Evolutionary conservation across 2,113 vertebrate species (phyloP), one percentile per base, ranked within the genome.

Genomic region (Oryctolagus cuniculus): DNA sequence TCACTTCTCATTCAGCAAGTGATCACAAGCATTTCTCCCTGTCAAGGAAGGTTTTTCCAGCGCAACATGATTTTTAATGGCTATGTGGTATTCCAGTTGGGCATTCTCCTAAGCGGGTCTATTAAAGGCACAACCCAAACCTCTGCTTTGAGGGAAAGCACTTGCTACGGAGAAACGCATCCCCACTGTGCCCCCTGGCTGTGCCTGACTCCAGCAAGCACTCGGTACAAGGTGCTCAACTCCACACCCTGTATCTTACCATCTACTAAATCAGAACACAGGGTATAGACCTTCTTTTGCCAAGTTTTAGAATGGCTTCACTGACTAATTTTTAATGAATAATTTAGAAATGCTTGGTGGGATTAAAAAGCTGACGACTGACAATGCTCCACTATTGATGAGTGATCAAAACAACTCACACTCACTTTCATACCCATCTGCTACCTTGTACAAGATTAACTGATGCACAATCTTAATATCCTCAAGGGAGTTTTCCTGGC

Each of bases 301-400:
- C 49, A 7, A 9, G 73, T 55, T 63, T 82, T 51, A 8, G 19
- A 66, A 77, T 22, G 69, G 64, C 72, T 89, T 92, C 67, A 36
- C n/a, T n/a, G 21, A 79, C 12, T 85, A 27, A 80, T 63, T 94
- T 95, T 89, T 84, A 89, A 75, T 84, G 15, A 83, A 44, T 58
- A 78, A 80, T 85, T 58, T 58, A 87, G 84, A 97, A 81, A 88
- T 44, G 51, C 13, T 34, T 12, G 3, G 38, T 36, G 38, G 72
- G n/a, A 69, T 83, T 87, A 29, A 82, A 38, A 87, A 91, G 36
- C 58, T 88, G 82, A 51, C 63, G 17, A 78, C 75, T 49, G 82
- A 79, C 58, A 66, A 90, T 44, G n/a, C 25, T 61, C 74, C 53
- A 49, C 74, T 72, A 75, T 0, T 36, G 55, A 83, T 16, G 15